phyloP scores from a whole-genome alignment of 2,797 vertebrate genomes.

The Lagocephalus sceleratus region DNA sequence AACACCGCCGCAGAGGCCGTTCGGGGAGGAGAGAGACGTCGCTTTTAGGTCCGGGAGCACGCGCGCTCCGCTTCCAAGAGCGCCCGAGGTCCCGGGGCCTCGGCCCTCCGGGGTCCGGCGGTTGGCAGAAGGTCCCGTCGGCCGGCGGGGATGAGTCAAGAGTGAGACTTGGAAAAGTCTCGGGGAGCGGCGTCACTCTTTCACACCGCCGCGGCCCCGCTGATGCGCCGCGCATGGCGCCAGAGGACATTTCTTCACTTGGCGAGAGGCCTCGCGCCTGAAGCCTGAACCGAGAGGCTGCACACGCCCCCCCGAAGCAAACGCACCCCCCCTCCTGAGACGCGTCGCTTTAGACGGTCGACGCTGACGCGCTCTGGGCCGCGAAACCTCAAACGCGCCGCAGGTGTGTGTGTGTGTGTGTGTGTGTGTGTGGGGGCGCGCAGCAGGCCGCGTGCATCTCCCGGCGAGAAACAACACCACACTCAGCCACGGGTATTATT shows the following conservation, averaged over 20 bases:
- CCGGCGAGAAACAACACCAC: constrained; percentile 16
- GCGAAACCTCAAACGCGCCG: constrained; percentile 13
- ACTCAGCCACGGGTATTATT: constrained; percentile 46
- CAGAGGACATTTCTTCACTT: constrained; percentile 24
- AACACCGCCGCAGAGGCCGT: constrained; percentile 32
- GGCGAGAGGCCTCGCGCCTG: constrained; percentile 5
- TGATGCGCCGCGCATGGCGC: constrained; percentile 37
- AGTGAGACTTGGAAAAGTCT: constrained; percentile 1
- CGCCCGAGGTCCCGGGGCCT: too few relatives aligned
- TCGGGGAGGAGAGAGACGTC: constrained; percentile 4
- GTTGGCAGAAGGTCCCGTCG: constrained; percentile 1
- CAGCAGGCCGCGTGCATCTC: background rate
- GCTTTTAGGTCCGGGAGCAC: constrained; percentile 34
- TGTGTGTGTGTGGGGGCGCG: constrained; percentile 16
- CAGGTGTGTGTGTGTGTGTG: constrained; percentile 42
- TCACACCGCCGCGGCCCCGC: constrained; percentile 11
- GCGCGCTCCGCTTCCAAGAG: constrained; percentile 32
- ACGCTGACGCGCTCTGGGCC: too few relatives aligned
- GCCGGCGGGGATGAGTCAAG: background rate
- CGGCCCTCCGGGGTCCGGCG: constrained; percentile 13
- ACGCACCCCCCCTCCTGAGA: too few relatives aligned
- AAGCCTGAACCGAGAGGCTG: background rate
- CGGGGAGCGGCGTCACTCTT: constrained; percentile 12
- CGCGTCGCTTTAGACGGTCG: too few relatives aligned
- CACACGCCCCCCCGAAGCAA: background rate